Evolutionary conservation across 2,797 vertebrate genomes (phyloP).

Genomic region (Anas bahamensis): DNA sequence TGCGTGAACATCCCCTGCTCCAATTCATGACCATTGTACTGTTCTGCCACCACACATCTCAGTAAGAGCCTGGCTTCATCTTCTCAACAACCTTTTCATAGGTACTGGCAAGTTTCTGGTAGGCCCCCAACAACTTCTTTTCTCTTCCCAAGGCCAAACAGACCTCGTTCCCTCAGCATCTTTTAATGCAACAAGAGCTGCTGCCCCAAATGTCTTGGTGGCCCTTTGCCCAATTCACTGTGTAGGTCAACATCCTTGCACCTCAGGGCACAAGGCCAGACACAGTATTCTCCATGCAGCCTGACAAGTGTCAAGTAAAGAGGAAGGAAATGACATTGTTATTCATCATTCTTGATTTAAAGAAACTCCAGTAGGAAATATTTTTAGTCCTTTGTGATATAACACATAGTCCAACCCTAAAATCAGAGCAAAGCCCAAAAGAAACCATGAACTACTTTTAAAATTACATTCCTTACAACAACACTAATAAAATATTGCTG

Average conservation of each 20-base stretch:
- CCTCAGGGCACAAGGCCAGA: not conserved
- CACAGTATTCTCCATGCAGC: not conserved
- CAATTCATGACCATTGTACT: not conserved
- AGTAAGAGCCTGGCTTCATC: not conserved
- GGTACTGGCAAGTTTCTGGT: not conserved
- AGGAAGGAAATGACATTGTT: not conserved
- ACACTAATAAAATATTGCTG: not conserved
- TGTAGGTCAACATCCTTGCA: not conserved
- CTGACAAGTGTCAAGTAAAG: not conserved
- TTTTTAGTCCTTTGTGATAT: not conserved
- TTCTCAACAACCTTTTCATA: not conserved
- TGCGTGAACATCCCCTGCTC: not conserved
- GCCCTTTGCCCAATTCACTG: not conserved
- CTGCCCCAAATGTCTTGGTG: not conserved
- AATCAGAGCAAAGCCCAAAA: not conserved
- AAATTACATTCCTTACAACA: not conserved
- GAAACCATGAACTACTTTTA: not conserved
- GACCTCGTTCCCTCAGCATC: not conserved
- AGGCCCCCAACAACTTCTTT: not conserved
- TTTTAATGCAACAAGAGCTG: not conserved
- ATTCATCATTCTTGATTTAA: not conserved
- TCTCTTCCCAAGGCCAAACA: not conserved
- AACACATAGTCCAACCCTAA: conserved; percentile 1
- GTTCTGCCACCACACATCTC: not conserved
- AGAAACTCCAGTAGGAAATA: not conserved